A percentile compares a stretch with the other conserved stretches of the same genome.
Conservation (phyloP, 2,113 vertebrate genomes). For the Siniperca chuatsi region DNA sequence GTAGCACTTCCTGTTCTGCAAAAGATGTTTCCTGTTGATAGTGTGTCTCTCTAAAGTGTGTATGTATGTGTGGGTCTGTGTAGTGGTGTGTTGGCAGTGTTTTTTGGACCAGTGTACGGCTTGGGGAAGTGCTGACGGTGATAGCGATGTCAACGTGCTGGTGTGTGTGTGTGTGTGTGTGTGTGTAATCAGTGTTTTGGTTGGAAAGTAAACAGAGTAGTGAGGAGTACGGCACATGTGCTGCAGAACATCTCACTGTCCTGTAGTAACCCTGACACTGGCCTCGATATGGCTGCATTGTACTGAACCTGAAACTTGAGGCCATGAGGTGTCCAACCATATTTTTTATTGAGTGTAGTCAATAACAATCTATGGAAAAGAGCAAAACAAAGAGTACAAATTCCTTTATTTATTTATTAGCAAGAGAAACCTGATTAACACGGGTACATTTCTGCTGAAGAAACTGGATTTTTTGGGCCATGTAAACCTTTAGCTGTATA, state of each 20-base stretch:
- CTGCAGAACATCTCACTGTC: slow-evolving; percentile 25
- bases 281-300: neutral
- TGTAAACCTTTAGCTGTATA: too few species aligned
- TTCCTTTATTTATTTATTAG: neutral
- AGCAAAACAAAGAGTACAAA: neutral
- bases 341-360: neutral
- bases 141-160: slow-evolving; percentile 43
- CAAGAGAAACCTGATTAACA: neutral
- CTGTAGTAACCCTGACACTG: slow-evolving; percentile 29
- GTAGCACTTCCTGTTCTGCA: slow-evolving; percentile 89
- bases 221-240: slow-evolving; percentile 51
- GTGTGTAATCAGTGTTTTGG: slow-evolving; percentile 71
- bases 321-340: neutral
- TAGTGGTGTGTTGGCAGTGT: slow-evolving; percentile 74
- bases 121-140: slow-evolving; percentile 77
- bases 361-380: neutral
- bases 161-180: slow-evolving; percentile 23
- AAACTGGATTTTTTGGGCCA: too few species aligned
- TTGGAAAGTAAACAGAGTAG: slow-evolving; percentile 75
- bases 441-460: neutral
- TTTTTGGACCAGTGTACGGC: slow-evolving; percentile 82
- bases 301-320: neutral
- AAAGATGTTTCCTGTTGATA: slow-evolving; percentile 98
- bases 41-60: slow-evolving; percentile 38
- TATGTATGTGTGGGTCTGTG: neutral